These are phyloP conservation scores for Lysandra coridon DNA, from an alignment of 2,888 invertebrate species.

Conservation along the genomic window DNA sequence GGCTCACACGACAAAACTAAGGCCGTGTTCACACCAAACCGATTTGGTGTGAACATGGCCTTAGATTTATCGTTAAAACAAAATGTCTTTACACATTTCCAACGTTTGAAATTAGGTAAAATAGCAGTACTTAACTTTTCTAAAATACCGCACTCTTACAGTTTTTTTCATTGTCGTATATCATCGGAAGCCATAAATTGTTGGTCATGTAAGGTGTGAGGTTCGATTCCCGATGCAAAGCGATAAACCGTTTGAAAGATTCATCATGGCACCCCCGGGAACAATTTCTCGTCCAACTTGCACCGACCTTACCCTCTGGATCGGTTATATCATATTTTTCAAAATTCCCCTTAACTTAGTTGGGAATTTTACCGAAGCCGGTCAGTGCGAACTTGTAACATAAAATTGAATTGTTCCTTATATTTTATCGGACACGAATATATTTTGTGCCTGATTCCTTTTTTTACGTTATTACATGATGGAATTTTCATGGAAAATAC, in stretches of 20 bases:
- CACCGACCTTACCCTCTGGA: slow-evolving; percentile 58
- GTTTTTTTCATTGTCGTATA: slow-evolving; percentile 19
- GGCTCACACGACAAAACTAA: too few relatives aligned
- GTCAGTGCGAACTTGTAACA: slow-evolving; percentile 56
- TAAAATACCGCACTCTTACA: not conserved
- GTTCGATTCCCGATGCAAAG: slow-evolving; percentile 70
- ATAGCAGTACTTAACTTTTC: not conserved
- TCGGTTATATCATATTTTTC: slow-evolving; percentile 75
- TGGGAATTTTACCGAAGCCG: slow-evolving; percentile 53
- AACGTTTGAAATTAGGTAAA: not conserved
- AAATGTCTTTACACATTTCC: too few relatives aligned
- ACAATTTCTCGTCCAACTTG: slow-evolving; percentile 73
- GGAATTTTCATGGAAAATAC: not conserved
- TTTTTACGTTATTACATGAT: not conserved
- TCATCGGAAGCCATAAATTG: slow-evolving; percentile 2
- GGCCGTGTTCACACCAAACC: too few relatives aligned
- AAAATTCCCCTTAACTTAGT: slow-evolving; percentile 63
- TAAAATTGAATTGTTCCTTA: slow-evolving; percentile 54
- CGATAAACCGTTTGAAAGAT: slow-evolving; percentile 78
- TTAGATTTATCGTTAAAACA: too few relatives aligned
- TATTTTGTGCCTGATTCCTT: not conserved
- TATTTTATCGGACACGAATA: slow-evolving; percentile 22
- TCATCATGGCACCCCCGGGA: slow-evolving; percentile 72
- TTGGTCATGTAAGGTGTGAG: slow-evolving; percentile 51
- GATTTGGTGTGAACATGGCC: too few relatives aligned